Base-by-base conservation (phyloP, 2,888 invertebrate genomes). In the Drosophila eohydei region DNA sequence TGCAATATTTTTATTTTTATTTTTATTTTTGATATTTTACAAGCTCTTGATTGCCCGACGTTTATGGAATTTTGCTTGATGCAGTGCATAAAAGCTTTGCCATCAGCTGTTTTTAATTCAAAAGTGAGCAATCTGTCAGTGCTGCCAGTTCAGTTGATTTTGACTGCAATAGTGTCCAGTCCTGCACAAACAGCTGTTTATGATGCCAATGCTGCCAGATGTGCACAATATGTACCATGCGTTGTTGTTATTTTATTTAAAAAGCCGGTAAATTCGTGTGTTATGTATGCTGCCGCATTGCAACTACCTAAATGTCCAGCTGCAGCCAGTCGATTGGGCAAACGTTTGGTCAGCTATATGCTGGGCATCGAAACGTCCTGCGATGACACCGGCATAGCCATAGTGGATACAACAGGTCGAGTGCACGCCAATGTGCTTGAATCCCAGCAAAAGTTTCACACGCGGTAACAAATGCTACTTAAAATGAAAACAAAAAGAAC, bases 331-430 rank as follows among this genome's bases (percentile, higher is more conserved):
- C 40, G 46, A 2, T 2, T 40, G 14, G 36, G 16, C 14, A 43
- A 34, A 4, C 71, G 80, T 6, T 21, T 55, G 11, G 14, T 80
- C 56, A 77, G 79, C 70, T 83, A 81, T 66, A 94, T 99, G 61
- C 93, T 99, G 79, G 99, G 99, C 7, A 98, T 99, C 85, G 99
- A 99, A 94, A 98, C 98, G 5, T 98, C 98, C 73, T 99, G 98
- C 92, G 99, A 99, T 94, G 99, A 99, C 92, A 99, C 99, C 2
- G 98, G 98, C 28, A 96, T 97, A 90, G 98, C 98, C 46, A 94
- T 99, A 75, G 95, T 99, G 8, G 95, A 96, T 92, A 82, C 83
- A 8, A 43, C 63, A 8, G 96, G 97, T 34, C 93, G 94, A 71
- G 94, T 98, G 81, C 92, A 97, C 51, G 97, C 97, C 11, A 97